Evolutionary conservation across 1,140 invertebrate genomes (phyloP), one percentile per base, ranked within the genome.

Genomic region (Camponotus vicinus): DNA sequence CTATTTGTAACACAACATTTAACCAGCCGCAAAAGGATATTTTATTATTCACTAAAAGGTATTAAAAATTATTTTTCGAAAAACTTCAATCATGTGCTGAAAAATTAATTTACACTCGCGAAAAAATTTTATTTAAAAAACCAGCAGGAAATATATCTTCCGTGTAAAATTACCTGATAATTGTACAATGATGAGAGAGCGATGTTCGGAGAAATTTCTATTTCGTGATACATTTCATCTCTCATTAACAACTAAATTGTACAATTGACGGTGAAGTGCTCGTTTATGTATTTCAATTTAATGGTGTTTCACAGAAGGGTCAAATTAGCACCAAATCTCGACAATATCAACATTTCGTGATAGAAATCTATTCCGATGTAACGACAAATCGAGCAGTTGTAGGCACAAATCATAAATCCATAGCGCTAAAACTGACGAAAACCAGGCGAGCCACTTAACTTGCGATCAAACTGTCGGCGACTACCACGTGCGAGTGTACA

Each of bases 261-360:
- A 64, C 18, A 64, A 11, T 3, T 18, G 37, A n/a, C 18, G 52
- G 9, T 45, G 13, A 77, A 64, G 32, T 8, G 8, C 3, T 77
- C 21, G 45, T 79, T 79, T 37, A n/a, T 52, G 18, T 18, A 18
- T 69, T 69, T 69, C 64, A 69, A 27, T 34, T 80, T 80, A 80
- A 69, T 34, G 5, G 4, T 69, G 27, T 55, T 21, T 9, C 7
- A 8, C n/a, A 40, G 27, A 55, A 70, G 9, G 21, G 34, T n/a
- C 3, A 40, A 77, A 42, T 42, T 61, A 15, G 15, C 21, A 18
- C 8, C 40, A 13, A 52, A 52, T 66, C 42, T 34, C 67, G 67
- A 13, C 59, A 71, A 71, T 71, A 71, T 37, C 18, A 13, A 37
- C 27, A 5, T 49, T 83, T 40, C 55, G 69, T 45, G 79, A 61